These are phyloP conservation scores for Meghimatium bilineatum DNA, from an alignment of 2,888 invertebrate genomes.

Conservation along the genomic window DNA sequence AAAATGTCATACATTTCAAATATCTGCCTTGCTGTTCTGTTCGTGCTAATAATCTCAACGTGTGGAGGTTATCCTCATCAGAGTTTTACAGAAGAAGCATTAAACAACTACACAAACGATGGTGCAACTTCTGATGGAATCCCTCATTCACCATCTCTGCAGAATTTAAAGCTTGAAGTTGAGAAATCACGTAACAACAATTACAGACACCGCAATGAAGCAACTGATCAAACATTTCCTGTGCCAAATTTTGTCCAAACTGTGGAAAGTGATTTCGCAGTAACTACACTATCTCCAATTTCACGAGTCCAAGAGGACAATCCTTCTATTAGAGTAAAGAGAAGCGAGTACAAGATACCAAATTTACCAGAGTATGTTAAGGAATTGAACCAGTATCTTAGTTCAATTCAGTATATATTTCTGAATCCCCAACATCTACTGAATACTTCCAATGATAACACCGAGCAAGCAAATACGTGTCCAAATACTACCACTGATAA, in stretches of 20 bases:
- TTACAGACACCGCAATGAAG: neutral
- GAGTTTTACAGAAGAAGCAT: neutral
- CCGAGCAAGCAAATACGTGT: constrained; percentile 5
- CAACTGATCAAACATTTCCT: neutral
- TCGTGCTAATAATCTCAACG: neutral
- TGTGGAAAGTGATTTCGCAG: neutral
- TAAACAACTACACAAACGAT: neutral
- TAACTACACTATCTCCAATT: neutral
- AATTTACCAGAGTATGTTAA: neutral
- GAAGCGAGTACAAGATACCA: constrained; percentile 9
- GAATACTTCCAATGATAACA: too few relatives aligned
- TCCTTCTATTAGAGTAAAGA: constrained; percentile 39
- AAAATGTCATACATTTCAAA: neutral
- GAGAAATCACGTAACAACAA: neutral
- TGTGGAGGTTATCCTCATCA: neutral
- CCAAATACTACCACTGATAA: neutral
- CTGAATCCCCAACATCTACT: neutral
- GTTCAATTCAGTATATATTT: neutral
- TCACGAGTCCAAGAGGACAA: neutral
- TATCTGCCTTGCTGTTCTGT: neutral
- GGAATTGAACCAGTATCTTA: constrained; percentile 27
- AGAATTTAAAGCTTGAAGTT: neutral
- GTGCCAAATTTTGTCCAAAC: neutral
- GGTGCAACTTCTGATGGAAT: neutral
- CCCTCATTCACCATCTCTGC: neutral